Percentiles rank a stretch among this genome's conserved stretches.
These are phyloP conservation scores for Drosophila rellima DNA, from an alignment of 2,888 invertebrate species.

Conservation along the genomic window DNA sequence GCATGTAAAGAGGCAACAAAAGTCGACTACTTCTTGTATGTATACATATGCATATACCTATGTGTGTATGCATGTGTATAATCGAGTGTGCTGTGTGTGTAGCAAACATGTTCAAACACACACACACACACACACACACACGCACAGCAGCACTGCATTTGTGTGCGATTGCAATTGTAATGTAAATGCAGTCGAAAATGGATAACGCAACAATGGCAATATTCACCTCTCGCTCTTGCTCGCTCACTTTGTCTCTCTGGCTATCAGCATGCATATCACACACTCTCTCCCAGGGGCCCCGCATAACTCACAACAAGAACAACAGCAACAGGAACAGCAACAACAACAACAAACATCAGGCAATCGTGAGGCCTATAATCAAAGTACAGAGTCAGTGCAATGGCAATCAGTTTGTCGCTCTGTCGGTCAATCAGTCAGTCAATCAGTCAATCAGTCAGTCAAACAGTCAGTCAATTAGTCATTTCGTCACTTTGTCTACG, in stretches of 20 bases:
- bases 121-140: slow-evolving; percentile 11
- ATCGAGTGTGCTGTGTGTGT: slow-evolving; percentile 19
- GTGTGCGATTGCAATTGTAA: slow-evolving; percentile 41
- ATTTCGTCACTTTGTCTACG: slow-evolving; percentile 28
- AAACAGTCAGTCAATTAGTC: slow-evolving; percentile 33
- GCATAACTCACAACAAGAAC: slow-evolving; percentile 31
- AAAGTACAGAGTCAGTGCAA: slow-evolving; percentile 50
- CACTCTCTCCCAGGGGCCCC: slow-evolving; percentile 29
- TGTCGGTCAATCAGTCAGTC: slow-evolving; percentile 8
- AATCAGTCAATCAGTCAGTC: slow-evolving; percentile 44
- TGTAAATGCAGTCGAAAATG: slow-evolving; percentile 51
- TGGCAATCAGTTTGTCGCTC: slow-evolving; percentile 53
- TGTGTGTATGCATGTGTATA: slow-evolving; percentile 7
- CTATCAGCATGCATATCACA: slow-evolving; percentile 42
- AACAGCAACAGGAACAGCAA: background rate
- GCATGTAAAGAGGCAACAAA: slow-evolving; percentile 66
- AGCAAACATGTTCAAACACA: slow-evolving; percentile 42
- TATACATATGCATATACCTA: background rate
- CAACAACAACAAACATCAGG: slow-evolving; percentile 34
- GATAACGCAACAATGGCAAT: slow-evolving; percentile 46
- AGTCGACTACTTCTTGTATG: slow-evolving; percentile 30
- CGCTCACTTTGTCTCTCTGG: slow-evolving; percentile 11
- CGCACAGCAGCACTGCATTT: slow-evolving; percentile 17
- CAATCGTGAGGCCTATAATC: slow-evolving; percentile 46
- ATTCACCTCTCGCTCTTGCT: slow-evolving; percentile 13